Percentiles rank a stretch among this genome's conserved stretches.
These are phyloP conservation scores for Ptychoptera contaminata DNA, from an alignment of 2,888 invertebrate genomes.

Conservation along the genomic window DNA sequence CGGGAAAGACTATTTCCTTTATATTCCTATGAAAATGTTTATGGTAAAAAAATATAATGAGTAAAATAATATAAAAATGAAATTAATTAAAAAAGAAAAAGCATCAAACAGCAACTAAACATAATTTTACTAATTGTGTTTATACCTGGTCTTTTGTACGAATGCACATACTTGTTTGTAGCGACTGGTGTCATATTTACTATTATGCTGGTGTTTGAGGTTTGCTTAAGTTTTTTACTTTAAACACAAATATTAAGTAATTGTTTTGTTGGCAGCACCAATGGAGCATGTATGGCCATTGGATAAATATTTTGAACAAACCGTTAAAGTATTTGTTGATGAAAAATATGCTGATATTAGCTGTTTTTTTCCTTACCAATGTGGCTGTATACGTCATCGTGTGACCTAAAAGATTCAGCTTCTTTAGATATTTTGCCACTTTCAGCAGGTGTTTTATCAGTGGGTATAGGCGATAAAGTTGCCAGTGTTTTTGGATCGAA, in stretches of 20 bases:
- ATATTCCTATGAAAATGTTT: no score
- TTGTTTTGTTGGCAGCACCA: no score
- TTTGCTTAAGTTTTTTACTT: no score
- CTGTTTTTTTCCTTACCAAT: constrained; percentile 73
- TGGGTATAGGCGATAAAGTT: constrained; percentile 85
- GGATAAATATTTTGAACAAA: constrained; percentile 45
- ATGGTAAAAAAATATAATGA: no score
- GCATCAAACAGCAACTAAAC: no score
- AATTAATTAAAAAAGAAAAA: no score
- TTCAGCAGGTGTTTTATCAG: constrained; percentile 66
- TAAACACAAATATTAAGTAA: no score
- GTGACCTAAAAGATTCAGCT: constrained; percentile 34
- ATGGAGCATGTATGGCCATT: constrained; percentile 54
- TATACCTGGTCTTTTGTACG: constrained; percentile 49
- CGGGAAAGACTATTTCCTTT: no score
- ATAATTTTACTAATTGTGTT: no score
- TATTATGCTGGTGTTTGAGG: no score
- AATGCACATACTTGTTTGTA: constrained; percentile 53
- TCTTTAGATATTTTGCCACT: constrained; percentile 38
- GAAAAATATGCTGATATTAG: constrained; percentile 83
- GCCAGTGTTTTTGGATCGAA: constrained; percentile 74
- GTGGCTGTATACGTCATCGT: constrained; percentile 47
- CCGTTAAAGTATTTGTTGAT: constrained; percentile 65
- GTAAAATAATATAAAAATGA: no score
- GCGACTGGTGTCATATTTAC: no score